Percentiles rank a stretch among this genome's conserved stretches.
Evolutionary conservation across 2,113 vertebrate genomes (phyloP).

Genomic region (Sinocyclocheilus anshuiensis): DNA sequence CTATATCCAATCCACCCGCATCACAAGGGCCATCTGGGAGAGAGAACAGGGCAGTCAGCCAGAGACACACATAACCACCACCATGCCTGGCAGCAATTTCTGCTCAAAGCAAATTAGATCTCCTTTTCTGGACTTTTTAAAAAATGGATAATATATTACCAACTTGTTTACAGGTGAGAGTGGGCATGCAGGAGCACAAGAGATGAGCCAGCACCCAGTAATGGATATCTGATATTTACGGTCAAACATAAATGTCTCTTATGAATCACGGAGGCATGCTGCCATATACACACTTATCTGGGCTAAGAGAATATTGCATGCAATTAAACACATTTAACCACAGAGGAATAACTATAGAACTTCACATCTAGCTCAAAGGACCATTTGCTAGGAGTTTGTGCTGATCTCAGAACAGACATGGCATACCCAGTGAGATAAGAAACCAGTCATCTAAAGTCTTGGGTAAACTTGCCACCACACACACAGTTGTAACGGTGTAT

Average conservation of each 20-base stretch:
- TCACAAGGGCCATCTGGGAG: constrained; percentile 96
- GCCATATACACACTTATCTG: background rate
- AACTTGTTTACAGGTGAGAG: background rate
- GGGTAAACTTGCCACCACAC: background rate
- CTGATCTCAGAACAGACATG: background rate
- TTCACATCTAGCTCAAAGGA: constrained; percentile 1
- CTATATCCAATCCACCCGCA: constrained; percentile 97
- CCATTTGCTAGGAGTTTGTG: background rate
- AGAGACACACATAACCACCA: constrained; percentile 52
- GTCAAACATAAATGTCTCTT: background rate
- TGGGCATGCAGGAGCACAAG: background rate
- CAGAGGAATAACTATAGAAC: background rate
- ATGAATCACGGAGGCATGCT: background rate
- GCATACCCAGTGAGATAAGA: background rate
- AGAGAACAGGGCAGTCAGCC: constrained; percentile 97
- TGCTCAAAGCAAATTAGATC: constrained; percentile 12
- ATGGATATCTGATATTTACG: constrained; percentile 3
- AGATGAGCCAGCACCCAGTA: background rate
- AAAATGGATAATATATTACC: background rate
- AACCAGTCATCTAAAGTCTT: constrained; percentile 1
- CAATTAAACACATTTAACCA: background rate
- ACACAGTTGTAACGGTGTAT: constrained; percentile 50
- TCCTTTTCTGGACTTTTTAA: background rate
- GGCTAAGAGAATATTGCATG: background rate
- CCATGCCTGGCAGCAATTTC: constrained; percentile 24